A percentile compares a stretch with the other conserved stretches of the same genome.
These are phyloP conservation scores for Dexiosoma caninum DNA, from an alignment of 2,888 invertebrate genomes.

Conservation along the genomic window DNA sequence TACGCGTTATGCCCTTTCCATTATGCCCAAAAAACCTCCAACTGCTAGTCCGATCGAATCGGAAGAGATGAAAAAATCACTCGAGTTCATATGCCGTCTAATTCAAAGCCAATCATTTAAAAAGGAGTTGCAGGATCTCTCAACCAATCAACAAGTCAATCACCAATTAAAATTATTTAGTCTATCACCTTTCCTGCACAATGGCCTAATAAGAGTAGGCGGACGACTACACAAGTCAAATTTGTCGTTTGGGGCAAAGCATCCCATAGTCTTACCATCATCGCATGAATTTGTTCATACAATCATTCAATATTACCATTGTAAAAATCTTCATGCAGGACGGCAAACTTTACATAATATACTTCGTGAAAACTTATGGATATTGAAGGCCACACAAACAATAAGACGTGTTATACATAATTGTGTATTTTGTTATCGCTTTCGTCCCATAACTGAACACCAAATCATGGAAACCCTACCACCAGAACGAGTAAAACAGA, in stretches of 20 bases:
- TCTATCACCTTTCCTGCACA: slow-evolving; percentile 1
- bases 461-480: not conserved
- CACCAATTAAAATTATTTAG: not conserved
- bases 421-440: no score
- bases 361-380: not conserved
- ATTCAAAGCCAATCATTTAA: not conserved
- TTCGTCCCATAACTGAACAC: no score
- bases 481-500: no score
- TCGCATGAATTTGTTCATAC: no score
- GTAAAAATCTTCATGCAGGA: slow-evolving; percentile 19
- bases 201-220: slow-evolving; percentile 6
- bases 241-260: not conserved
- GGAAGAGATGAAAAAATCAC: not conserved
- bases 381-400: not conserved
- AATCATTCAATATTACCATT: not conserved
- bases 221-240: not conserved
- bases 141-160: not conserved
- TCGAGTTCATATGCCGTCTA: not conserved
- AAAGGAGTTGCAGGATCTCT: not conserved
- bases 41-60: not conserved
- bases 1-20: no score
- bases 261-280: not conserved
- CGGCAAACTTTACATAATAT: no score
- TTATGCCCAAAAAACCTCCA: not conserved
- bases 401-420: not conserved